Conservation (phyloP, 2,888 invertebrate species). For the Ethmia dodecea region DNA sequence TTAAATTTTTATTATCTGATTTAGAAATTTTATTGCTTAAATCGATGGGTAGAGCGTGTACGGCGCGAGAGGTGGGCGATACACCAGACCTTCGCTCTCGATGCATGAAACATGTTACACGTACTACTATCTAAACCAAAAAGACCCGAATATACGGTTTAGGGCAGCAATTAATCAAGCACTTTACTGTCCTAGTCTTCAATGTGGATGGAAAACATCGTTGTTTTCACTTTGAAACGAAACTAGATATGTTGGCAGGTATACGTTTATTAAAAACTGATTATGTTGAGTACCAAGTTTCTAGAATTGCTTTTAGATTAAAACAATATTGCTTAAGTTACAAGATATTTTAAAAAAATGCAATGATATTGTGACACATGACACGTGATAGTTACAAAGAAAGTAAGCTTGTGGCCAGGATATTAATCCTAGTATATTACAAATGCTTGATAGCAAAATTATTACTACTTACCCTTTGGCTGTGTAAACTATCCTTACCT, state of each 20-base stretch:
- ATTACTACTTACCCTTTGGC: no score
- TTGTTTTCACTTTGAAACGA: conserved; percentile 14
- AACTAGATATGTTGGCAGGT: conserved; percentile 21
- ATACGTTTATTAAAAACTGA: conserved; percentile 12
- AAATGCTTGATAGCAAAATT: no score
- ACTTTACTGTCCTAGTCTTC: conserved; percentile 34
- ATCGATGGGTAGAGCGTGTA: conserved; percentile 26
- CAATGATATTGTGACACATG: no score
- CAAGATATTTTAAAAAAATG: no score
- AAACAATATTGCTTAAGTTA: no score
- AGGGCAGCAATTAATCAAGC: conserved; percentile 43
- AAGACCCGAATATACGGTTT: conserved; percentile 27
- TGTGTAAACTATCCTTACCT: no score
- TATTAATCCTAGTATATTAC: no score
- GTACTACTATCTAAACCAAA: conserved; percentile 23
- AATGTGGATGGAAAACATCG: conserved; percentile 9
- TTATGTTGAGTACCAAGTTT: no score
- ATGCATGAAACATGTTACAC: conserved; percentile 27
- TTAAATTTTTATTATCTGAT: conserved; percentile 52
- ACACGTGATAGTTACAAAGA: no score
- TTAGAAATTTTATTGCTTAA: conserved; percentile 52
- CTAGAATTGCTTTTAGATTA: no score
- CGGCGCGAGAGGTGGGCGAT: conserved; percentile 41
- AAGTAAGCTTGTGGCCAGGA: no score
- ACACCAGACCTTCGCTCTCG: conserved; percentile 25